Evolutionary conservation across 2,797 vertebrate species (phyloP).

Genomic region (Falco cherrug): DNA sequence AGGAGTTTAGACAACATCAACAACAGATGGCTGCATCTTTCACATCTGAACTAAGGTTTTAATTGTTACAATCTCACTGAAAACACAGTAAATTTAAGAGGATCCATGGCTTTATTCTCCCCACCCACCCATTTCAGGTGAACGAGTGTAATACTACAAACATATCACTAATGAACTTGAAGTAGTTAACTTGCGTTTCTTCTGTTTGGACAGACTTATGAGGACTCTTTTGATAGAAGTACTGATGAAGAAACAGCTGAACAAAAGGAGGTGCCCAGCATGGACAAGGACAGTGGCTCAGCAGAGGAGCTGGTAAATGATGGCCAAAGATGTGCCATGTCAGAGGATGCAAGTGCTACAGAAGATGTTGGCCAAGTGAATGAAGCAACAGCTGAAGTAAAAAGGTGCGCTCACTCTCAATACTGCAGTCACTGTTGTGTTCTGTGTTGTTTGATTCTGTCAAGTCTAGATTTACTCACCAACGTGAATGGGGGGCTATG

Average conservation of each 20-base stretch:
- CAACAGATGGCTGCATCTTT: not conserved
- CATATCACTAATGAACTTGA: not conserved
- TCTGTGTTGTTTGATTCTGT: not conserved
- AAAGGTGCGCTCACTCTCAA: slow-evolving; percentile 45
- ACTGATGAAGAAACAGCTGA: slow-evolving; percentile 38
- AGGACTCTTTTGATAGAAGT: slow-evolving; percentile 18
- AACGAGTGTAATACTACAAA: not conserved
- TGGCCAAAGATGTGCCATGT: not conserved
- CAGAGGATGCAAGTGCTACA: not conserved
- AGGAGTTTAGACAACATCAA: too few species aligned
- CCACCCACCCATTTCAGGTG: not conserved
- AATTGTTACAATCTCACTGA: not conserved
- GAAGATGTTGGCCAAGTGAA: not conserved
- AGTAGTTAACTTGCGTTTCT: not conserved
- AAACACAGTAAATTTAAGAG: slow-evolving; percentile 10
- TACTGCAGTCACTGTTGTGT: not conserved
- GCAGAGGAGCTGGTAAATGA: slow-evolving; percentile 12
- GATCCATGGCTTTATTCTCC: not conserved
- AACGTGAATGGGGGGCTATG: not conserved
- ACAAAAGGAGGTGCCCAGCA: not conserved
- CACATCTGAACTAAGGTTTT: slow-evolving; percentile 1
- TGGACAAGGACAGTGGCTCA: not conserved
- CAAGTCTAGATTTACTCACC: not conserved
- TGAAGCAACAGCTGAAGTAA: slow-evolving; percentile 55
- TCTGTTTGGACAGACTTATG: slow-evolving; percentile 50